phyloP scores from a whole-genome alignment of 2,888 invertebrate genomes.

The Acleris holmiana region DNA sequence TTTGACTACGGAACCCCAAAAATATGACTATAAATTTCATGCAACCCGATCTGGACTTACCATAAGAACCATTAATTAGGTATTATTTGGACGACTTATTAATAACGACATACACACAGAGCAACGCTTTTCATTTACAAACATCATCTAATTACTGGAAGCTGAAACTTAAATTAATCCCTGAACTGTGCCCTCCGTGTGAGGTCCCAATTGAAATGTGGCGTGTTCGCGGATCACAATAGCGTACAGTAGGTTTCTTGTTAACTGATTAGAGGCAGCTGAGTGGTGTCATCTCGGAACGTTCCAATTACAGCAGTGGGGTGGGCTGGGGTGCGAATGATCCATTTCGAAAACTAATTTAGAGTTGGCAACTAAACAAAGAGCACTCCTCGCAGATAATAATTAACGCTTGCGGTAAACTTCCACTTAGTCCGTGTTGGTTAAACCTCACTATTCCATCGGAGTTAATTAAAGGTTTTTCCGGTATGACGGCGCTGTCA shows the following conservation, averaged over 20 bases:
- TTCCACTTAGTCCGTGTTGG: slow-evolving; percentile 80
- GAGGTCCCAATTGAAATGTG: slow-evolving; percentile 48
- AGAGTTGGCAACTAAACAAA: slow-evolving; percentile 85
- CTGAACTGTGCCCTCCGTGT: slow-evolving; percentile 30
- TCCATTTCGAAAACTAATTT: slow-evolving; percentile 85
- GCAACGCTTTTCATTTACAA: slow-evolving; percentile 17
- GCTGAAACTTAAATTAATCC: slow-evolving; percentile 36
- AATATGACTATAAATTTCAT: too few relatives aligned
- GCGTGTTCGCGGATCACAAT: slow-evolving; percentile 68
- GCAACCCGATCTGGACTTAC: too few relatives aligned
- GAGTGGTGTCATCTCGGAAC: slow-evolving; percentile 83
- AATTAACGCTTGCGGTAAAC: slow-evolving; percentile 84
- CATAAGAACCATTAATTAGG: too few relatives aligned
- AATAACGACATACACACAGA: too few relatives aligned
- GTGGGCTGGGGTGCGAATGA: slow-evolving; percentile 79
- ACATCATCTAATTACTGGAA: slow-evolving; percentile 34
- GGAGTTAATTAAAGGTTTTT: slow-evolving; percentile 71
- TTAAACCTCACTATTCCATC: slow-evolving; percentile 72
- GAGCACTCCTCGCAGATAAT: slow-evolving; percentile 84
- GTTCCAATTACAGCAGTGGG: slow-evolving; percentile 77
- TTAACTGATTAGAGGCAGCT: slow-evolving; percentile 81
- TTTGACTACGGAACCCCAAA: too few relatives aligned
- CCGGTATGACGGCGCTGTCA: slow-evolving; percentile 47
- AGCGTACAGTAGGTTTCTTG: slow-evolving; percentile 75
- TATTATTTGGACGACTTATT: too few relatives aligned